phyloP scores from a whole-genome alignment of 2,888 invertebrate genomes.

The Sphecodes monilicornis region DNA sequence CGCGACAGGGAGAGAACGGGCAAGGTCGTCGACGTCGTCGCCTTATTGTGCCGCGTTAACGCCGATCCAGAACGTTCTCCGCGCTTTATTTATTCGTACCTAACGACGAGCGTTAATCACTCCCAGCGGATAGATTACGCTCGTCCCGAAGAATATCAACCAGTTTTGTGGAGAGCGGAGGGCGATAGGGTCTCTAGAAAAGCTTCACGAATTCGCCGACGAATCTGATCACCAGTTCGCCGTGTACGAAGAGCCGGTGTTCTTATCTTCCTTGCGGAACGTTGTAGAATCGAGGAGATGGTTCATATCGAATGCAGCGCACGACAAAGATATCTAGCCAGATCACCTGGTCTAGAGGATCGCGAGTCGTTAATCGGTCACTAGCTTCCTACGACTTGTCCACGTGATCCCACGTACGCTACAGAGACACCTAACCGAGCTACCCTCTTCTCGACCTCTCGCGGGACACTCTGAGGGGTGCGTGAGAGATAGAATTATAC shows the following conservation, averaged over 20 bases:
- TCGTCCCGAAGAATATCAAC: conserved; percentile 7
- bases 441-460: conserved; percentile 25
- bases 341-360: conserved; percentile 6
- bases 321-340: conserved; percentile 15
- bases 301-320: conserved; percentile 1
- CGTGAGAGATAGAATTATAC: conserved; percentile 60
- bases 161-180: background rate
- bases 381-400: conserved; percentile 36
- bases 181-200: background rate
- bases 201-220: background rate
- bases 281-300: conserved; percentile 25
- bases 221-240: conserved; percentile 7
- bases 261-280: conserved; percentile 7
- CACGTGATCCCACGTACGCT: conserved; percentile 49
- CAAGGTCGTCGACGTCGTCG: background rate
- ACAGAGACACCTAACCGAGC: conserved; percentile 37
- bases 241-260: conserved; percentile 26
- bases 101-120: conserved; percentile 66
- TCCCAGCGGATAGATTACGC: conserved; percentile 39
- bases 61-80: conserved; percentile 55
- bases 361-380: conserved; percentile 23
- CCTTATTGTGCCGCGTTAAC: conserved; percentile 65
- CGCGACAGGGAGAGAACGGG: background rate
- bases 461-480: conserved; percentile 32
- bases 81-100: conserved; percentile 66